These are phyloP conservation scores for Agrenia bidenticulata DNA, from an alignment of 2,888 invertebrate genomes.

Conservation along the genomic window DNA sequence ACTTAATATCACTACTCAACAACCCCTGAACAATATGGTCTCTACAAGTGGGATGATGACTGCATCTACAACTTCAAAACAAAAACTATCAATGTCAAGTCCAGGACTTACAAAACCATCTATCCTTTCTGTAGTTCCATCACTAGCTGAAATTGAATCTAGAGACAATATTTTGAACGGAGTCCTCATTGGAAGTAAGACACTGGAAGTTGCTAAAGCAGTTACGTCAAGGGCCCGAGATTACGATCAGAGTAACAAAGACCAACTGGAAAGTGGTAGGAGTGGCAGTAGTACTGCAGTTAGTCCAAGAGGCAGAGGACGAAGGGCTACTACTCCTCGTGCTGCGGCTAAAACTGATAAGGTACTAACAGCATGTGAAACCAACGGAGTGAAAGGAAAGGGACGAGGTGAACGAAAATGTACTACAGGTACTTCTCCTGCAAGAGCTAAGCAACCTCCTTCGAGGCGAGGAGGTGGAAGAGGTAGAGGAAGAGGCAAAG, in stretches of 20 bases:
- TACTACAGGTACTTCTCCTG: slow-evolving; percentile 33
- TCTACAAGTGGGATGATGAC: not conserved
- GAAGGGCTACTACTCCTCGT: slow-evolving; percentile 33
- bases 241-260: slow-evolving; percentile 18
- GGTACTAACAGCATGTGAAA: slow-evolving; percentile 22
- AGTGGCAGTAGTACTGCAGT: slow-evolving; percentile 29
- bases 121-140: not conserved
- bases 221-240: not conserved
- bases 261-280: slow-evolving; percentile 14
- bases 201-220: not conserved
- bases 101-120: not conserved
- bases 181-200: not conserved
- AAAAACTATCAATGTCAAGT: not conserved
- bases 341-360: slow-evolving; percentile 26
- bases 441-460: slow-evolving; percentile 29
- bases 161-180: not conserved
- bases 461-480: slow-evolving; percentile 58
- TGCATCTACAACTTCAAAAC: not conserved
- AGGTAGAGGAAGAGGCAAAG: slow-evolving; percentile 58
- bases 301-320: slow-evolving; percentile 43
- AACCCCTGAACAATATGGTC: not conserved
- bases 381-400: slow-evolving; percentile 31
- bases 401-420: slow-evolving; percentile 35
- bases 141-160: not conserved
- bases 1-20: not conserved